These are phyloP conservation scores for Orthosia gracilis DNA, from an alignment of 2,888 invertebrate genomes.

Conservation along the genomic window DNA sequence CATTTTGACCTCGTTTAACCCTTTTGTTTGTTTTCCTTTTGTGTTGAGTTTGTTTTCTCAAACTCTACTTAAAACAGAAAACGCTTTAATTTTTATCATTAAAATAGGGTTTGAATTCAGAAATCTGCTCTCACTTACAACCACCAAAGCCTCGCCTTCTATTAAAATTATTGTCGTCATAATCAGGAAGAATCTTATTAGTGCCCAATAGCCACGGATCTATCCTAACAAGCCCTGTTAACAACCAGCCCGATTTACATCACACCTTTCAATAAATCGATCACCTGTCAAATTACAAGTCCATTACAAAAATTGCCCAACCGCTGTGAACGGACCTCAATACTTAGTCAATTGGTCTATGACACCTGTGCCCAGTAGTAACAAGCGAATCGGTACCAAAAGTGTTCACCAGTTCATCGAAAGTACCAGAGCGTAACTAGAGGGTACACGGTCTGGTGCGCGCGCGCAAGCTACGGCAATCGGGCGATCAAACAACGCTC, in stretches of 20 bases:
- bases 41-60: too few species aligned
- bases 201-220: background rate
- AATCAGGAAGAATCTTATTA: constrained; percentile 1
- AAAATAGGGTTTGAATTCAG: too few species aligned
- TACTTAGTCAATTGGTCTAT: constrained; percentile 49
- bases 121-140: background rate
- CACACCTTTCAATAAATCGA: constrained; percentile 41
- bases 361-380: constrained; percentile 50
- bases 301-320: constrained; percentile 45
- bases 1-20: too few species aligned
- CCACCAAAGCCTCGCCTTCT: background rate
- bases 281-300: constrained; percentile 52
- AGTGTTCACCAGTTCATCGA: constrained; percentile 52
- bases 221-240: constrained; percentile 7
- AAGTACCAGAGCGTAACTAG: constrained; percentile 82
- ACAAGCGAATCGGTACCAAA: constrained; percentile 56
- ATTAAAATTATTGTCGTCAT: background rate
- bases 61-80: too few species aligned
- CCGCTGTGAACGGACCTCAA: constrained; percentile 37
- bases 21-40: too few species aligned
- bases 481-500: constrained; percentile 53
- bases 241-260: constrained; percentile 7
- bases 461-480: constrained; percentile 63
- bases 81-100: too few species aligned
- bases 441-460: constrained; percentile 83